Conservation (phyloP, 2,888 invertebrate genomes). For the Petrophora chlorosata region DNA sequence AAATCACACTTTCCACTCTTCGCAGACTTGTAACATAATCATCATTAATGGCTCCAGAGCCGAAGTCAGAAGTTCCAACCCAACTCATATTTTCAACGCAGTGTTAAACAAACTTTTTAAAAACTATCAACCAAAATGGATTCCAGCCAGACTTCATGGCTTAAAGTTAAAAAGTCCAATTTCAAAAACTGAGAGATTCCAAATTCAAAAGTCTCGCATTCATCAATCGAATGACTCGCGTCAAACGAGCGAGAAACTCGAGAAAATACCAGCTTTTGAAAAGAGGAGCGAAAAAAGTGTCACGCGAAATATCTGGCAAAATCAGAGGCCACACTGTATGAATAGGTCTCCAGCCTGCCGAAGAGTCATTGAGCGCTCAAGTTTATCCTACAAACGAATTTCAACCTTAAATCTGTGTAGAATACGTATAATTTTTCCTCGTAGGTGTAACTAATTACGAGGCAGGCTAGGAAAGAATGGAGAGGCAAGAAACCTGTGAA, state of each 20-base stretch:
- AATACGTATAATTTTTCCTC: constrained; percentile 34
- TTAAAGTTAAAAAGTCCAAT: not conserved
- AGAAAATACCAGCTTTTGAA: constrained; percentile 37
- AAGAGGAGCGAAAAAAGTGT: constrained; percentile 43
- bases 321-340: constrained; percentile 48
- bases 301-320: constrained; percentile 47
- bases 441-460: constrained; percentile 54
- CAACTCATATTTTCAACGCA: not conserved
- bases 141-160: not conserved
- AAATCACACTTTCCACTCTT: too few relatives aligned
- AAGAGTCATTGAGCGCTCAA: constrained; percentile 55
- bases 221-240: constrained; percentile 27
- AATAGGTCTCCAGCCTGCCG: constrained; percentile 55
- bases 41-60: too few relatives aligned
- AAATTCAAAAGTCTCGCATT: constrained; percentile 16
- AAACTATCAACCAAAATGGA: not conserved
- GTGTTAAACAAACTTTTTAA: not conserved
- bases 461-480: constrained; percentile 51
- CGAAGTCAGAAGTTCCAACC: too few relatives aligned
- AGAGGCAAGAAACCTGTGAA: constrained; percentile 64
- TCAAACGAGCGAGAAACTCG: constrained; percentile 31
- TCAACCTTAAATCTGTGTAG: constrained; percentile 19
- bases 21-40: too few relatives aligned
- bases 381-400: constrained; percentile 23
- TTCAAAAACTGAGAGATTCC: constrained; percentile 4